Percentiles rank a stretch among this genome's conserved stretches.
Conservation (phyloP, 2,113 vertebrate species). For the Ovis canadensis region DNA sequence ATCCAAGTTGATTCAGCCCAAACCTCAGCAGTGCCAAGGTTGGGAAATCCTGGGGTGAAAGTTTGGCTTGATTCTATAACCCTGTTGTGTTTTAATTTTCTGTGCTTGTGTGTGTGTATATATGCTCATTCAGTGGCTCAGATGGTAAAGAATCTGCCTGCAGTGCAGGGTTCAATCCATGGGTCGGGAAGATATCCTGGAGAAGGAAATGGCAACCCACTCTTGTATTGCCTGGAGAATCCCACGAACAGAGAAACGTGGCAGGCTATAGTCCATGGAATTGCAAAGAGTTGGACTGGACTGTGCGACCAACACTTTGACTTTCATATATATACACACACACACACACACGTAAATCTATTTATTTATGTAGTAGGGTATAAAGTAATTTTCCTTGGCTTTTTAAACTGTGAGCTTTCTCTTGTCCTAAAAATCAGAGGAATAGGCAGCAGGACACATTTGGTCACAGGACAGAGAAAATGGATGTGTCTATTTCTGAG, state of each 20-base stretch:
- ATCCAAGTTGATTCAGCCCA: background rate
- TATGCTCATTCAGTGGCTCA: background rate
- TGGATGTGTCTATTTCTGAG: background rate
- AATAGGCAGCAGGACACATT: background rate
- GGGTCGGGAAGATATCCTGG: background rate
- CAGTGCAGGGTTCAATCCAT: background rate
- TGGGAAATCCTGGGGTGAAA: background rate
- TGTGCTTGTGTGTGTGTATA: background rate
- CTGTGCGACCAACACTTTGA: accelerated
- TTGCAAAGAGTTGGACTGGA: background rate
- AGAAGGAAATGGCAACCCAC: background rate
- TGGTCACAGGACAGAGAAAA: background rate
- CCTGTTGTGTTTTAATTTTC: background rate
- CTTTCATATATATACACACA: background rate
- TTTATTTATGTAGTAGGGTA: background rate
- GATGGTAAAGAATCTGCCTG: background rate
- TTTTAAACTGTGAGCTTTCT: background rate
- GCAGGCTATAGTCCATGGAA: background rate
- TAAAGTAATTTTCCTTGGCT: background rate
- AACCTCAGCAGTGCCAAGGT: background rate
- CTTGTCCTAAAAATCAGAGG: background rate
- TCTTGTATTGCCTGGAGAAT: background rate
- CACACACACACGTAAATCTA: background rate
- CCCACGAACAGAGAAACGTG: background rate
- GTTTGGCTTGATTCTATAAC: background rate